Conservation (phyloP, 1,140 invertebrate genomes). For the Bombus haemorrhoidalis region DNA sequence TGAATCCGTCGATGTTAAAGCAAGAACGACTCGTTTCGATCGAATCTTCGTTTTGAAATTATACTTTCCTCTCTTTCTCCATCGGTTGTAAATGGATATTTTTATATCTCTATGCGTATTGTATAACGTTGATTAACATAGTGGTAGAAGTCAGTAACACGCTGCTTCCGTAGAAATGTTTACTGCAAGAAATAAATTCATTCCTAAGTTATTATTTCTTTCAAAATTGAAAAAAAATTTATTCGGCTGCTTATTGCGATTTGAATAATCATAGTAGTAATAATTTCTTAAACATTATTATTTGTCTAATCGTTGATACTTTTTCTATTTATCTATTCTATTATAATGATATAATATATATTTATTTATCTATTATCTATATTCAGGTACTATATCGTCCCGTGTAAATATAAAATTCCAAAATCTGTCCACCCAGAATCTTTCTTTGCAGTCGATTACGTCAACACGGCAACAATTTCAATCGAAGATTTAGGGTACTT, state of each 20-base stretch:
- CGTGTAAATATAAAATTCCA: background rate
- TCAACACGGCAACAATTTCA: background rate
- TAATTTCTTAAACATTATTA: background rate
- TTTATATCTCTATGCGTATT: background rate
- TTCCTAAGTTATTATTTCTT: background rate
- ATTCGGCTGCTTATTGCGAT: too few relatives aligned
- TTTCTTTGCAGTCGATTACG: background rate
- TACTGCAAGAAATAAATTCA: background rate
- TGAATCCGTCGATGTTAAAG: slow-evolving; percentile 56
- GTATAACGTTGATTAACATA: background rate
- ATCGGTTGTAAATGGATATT: background rate
- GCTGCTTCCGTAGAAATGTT: too few relatives aligned
- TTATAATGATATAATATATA: background rate
- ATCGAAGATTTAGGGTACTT: background rate
- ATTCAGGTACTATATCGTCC: background rate
- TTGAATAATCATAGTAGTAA: background rate
- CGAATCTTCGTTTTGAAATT: slow-evolving; percentile 43
- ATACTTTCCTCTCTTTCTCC: background rate
- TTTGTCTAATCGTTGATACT: background rate
- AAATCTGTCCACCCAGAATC: background rate
- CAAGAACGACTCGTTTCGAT: slow-evolving; percentile 33
- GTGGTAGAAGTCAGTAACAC: background rate
- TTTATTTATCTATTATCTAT: too few relatives aligned
- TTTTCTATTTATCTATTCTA: background rate
- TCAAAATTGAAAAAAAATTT: background rate